Percentiles rank a stretch among this genome's conserved stretches.
Conservation (phyloP, 2,797 vertebrate species). For the Helicolenus hilgendorfi region DNA sequence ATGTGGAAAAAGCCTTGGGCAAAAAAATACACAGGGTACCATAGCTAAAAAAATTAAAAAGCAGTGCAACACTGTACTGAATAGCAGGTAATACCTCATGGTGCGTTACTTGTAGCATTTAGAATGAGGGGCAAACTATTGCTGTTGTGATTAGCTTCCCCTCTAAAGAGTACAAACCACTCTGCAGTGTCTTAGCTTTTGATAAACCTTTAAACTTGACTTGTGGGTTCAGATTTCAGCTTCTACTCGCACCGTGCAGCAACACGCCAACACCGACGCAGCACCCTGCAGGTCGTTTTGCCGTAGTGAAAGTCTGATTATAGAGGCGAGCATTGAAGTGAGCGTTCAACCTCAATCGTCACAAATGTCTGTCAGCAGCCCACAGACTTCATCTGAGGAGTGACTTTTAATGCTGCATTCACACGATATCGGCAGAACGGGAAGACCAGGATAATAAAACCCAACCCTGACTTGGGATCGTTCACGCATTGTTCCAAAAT, state of each 20-base stretch:
- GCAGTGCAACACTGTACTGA: not conserved
- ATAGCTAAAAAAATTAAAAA: not conserved
- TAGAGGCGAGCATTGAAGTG: not conserved
- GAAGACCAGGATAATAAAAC: not conserved
- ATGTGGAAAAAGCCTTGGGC: not conserved
- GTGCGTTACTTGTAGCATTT: not conserved
- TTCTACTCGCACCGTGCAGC: slow-evolving; percentile 2
- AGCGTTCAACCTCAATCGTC: not conserved
- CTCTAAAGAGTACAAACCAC: not conserved
- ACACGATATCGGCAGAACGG: not conserved
- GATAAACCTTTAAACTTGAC: slow-evolving; percentile 30
- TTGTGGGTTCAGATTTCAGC: slow-evolving; percentile 18
- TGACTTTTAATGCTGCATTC: not conserved
- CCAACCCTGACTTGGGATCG: not conserved
- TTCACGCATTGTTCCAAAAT: not conserved
- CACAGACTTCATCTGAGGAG: not conserved
- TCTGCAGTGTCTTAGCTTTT: slow-evolving; percentile 12
- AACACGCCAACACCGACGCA: not conserved
- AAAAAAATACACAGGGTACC: not conserved
- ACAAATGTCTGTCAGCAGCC: not conserved
- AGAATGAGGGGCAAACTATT: not conserved
- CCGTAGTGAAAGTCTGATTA: not conserved
- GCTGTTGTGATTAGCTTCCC: not conserved
- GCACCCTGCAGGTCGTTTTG: not conserved
- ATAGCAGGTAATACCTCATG: not conserved